Evolutionary conservation across 1,140 invertebrate species (phyloP).

Genomic region (Batillaria attramentaria): DNA sequence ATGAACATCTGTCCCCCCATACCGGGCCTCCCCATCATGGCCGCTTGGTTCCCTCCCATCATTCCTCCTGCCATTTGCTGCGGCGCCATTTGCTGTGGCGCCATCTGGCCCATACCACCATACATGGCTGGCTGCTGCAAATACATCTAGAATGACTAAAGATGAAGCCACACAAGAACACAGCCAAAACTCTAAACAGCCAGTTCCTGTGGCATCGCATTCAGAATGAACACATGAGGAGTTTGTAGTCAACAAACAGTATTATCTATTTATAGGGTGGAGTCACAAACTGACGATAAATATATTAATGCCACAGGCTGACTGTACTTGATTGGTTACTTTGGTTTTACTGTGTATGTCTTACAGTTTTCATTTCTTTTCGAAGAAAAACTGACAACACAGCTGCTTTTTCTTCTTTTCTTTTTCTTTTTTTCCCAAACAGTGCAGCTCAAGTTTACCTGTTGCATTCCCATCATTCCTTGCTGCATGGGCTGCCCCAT

Average conservation of each 20-base stretch:
- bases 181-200: too few relatives aligned
- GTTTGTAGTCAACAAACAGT: too few relatives aligned
- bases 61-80: conserved; percentile 26
- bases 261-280: too few relatives aligned
- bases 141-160: too few relatives aligned
- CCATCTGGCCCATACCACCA: neutral
- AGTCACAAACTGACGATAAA: too few relatives aligned
- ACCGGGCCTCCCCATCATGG: conserved; percentile 40
- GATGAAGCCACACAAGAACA: too few relatives aligned
- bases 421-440: too few relatives aligned
- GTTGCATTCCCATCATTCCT: conserved; percentile 47
- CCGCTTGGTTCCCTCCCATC: conserved; percentile 43
- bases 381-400: neutral
- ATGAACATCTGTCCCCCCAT: conserved; percentile 76
- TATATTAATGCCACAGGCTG: too few relatives aligned
- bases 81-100: neutral
- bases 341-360: neutral
- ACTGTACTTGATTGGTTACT: too few relatives aligned
- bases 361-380: neutral
- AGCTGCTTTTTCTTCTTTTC: too few relatives aligned
- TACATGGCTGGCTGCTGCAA: conserved; percentile 1
- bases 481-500: conserved; percentile 39
- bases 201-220: too few relatives aligned
- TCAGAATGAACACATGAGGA: too few relatives aligned
- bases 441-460: conserved; percentile 12